Conservation (phyloP, 2,888 invertebrate genomes). For the Chrysina gloriosa region DNA sequence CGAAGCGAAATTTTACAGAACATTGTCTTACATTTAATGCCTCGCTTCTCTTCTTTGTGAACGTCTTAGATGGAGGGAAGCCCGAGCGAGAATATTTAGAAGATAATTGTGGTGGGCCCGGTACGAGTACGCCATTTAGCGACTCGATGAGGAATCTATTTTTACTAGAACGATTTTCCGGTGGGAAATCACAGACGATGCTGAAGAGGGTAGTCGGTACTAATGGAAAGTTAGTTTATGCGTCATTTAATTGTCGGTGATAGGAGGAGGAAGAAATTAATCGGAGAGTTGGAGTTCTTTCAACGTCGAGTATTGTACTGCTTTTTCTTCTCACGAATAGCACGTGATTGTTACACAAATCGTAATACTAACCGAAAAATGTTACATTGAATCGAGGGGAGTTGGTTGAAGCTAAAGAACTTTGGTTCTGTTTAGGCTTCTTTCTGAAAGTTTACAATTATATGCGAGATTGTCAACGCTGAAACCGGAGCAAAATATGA, state of each 20-base stretch:
- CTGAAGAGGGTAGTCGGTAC: neutral
- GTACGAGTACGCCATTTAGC: conserved; percentile 8
- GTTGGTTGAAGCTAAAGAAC: too few relatives aligned
- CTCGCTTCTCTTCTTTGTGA: conserved; percentile 26
- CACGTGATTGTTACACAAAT: too few relatives aligned
- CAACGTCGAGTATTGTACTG: too few relatives aligned
- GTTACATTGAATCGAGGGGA: too few relatives aligned
- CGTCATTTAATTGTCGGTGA: neutral
- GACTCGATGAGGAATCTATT: conserved; percentile 1
- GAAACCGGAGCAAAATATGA: too few relatives aligned
- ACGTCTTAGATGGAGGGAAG: neutral
- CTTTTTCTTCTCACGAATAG: too few relatives aligned
- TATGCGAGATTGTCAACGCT: too few relatives aligned
- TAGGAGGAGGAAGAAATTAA: neutral
- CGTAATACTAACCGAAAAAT: too few relatives aligned
- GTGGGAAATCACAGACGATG: conserved; percentile 2
- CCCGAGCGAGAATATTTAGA: neutral
- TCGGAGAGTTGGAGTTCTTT: too few relatives aligned
- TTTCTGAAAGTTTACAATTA: too few relatives aligned
- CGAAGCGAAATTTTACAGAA: conserved; percentile 15
- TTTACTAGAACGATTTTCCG: neutral
- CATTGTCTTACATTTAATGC: conserved; percentile 31
- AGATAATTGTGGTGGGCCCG: neutral
- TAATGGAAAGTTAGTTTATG: conserved; percentile 4
- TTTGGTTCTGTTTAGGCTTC: too few relatives aligned